A percentile compares a stretch with the other conserved stretches of the same genome.
Conservation (phyloP, 2,888 invertebrate genomes). For the Chalcis sispes region DNA sequence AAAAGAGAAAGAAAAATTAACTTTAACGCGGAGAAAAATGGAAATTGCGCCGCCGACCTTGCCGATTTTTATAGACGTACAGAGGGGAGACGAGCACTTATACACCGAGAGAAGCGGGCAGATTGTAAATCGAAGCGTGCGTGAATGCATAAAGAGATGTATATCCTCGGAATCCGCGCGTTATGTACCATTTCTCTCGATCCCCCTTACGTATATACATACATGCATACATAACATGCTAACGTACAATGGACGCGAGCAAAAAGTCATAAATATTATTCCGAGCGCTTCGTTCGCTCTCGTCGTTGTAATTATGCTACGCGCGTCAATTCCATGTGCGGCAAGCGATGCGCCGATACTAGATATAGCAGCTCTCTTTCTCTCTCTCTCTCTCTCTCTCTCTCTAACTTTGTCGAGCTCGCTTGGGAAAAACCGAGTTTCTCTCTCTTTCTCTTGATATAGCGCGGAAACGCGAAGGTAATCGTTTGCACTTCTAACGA, state of each 20-base stretch:
- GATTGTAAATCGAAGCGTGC: slow-evolving; percentile 32
- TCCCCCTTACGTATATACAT: no score
- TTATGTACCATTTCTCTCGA: no score
- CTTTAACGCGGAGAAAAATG: slow-evolving; percentile 35
- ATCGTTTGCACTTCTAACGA: no score
- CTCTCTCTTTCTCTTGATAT: no score
- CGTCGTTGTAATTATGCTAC: no score
- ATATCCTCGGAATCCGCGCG: slow-evolving; percentile 44
- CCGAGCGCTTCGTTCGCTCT: no score
- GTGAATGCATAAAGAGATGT: slow-evolving; percentile 8
- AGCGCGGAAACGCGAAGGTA: no score
- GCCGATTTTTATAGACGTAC: slow-evolving; percentile 64
- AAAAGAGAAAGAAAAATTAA: slow-evolving; percentile 25
- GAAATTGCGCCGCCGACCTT: slow-evolving; percentile 54
- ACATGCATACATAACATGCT: no score
- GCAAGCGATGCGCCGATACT: no score
- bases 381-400: neutral
- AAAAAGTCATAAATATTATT: slow-evolving; percentile 1
- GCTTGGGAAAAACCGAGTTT: no score
- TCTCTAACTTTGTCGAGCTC: neutral
- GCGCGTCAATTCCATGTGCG: no score
- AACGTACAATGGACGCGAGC: neutral
- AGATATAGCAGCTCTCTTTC: no score
- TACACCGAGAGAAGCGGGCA: slow-evolving; percentile 40
- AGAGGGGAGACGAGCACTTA: slow-evolving; percentile 51